Base-by-base conservation (phyloP, 2,113 vertebrate genomes). In the Oceanites oceanicus region DNA sequence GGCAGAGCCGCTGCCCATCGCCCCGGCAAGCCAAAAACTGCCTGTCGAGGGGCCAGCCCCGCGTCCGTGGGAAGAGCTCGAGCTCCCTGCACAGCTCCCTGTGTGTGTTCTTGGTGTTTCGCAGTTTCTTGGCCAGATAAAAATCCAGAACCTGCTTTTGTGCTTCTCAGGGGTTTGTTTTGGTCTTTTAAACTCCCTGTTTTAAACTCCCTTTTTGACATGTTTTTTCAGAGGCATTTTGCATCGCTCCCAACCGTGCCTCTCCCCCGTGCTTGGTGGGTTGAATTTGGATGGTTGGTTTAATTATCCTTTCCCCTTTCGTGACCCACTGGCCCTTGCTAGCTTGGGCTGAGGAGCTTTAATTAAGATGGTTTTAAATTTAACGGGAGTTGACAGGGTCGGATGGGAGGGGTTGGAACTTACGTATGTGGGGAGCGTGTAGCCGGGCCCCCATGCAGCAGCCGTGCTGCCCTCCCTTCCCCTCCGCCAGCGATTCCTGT, bases 291-390 rank as follows among this genome's bases (percentile, higher is more conserved):
- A 58, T 53, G 94, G 68, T 75, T 93, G 65, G 67, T 96, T 93
- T 95, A 95, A 97, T 96, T 94, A 89, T 83, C 89, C 66, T 89
- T 81, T 88, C 86, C 73, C 74, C 30, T 89, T 74, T 47, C 10
- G 3, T 96, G 86, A 93, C n/a, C 38, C 36, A 53, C 63, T 74
- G 72, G 75, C 77, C 56, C 47, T 49, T 73, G 52, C 75, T 83
- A 76, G 83, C 63, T 68, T 79, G 71, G 63, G 61, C 78, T 88
- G 70, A 78, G 88, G 61, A 94, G 66, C 70, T 95, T 95, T 97
- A 97, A 97, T 97, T 97, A 96, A 96, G 81, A 72, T 66, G 52
- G 68, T 67, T 95, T 95, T 93, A 86, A 96, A 87, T 91, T 92
- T 94, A 95, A 92, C 1, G 1, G 86, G 91, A 94, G 83, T 66